Base-by-base conservation (phyloP, 37 sponge, comb jelly and placozoan species). In the Amphimedon queenslandica region DNA sequence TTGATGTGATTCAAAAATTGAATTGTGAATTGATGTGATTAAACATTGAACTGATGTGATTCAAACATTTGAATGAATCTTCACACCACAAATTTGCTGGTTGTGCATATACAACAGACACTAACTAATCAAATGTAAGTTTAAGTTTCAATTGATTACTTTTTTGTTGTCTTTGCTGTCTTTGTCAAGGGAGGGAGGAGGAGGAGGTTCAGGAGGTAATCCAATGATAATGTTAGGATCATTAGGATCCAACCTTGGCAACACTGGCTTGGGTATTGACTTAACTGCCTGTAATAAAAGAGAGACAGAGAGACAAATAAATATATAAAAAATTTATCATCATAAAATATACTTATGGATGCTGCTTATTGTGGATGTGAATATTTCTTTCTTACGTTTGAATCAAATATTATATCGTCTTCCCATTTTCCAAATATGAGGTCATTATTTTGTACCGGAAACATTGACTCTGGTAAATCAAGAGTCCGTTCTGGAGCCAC, bases 401-500 rank as follows among this genome's bases (percentile, higher is more conserved):
- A 67, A 69, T 99, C 99, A 85, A 83, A 99, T 25, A 99, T 95
- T 71, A 99, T 81, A 33, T 92, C 80, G 67, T 95, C 86, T 47
- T 93, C 94, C 99, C 99, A 99, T 25, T 75, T 55, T 2, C 55
- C 56, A 58, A 87, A 81, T 30, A 87, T 42, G 13, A 99, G 77
- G 13, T 89, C 85, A 23, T 79, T 60, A 69, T 99, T 92, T 37
- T 95, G 88, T 8, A 88, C 69, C 2, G 93, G 91, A 56, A 98
- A 89, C 47, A 98, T 83, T 18, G 99, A 92, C 40, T 84, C 72
- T 11, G 75, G 40, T 47, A 47, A 47, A 18, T 90, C n/a, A n/a
- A n/a, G n/a, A 21, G 51, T 67, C 43, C 79, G 66, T 28, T 35
- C 63, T 35, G 37, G 29, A 0, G 68, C 72, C 37, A 67, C 71